Percentiles rank a stretch among this genome's conserved stretches.
phyloP scores from a whole-genome alignment of 2,113 vertebrate genomes.

The Oriolus oriolus region DNA sequence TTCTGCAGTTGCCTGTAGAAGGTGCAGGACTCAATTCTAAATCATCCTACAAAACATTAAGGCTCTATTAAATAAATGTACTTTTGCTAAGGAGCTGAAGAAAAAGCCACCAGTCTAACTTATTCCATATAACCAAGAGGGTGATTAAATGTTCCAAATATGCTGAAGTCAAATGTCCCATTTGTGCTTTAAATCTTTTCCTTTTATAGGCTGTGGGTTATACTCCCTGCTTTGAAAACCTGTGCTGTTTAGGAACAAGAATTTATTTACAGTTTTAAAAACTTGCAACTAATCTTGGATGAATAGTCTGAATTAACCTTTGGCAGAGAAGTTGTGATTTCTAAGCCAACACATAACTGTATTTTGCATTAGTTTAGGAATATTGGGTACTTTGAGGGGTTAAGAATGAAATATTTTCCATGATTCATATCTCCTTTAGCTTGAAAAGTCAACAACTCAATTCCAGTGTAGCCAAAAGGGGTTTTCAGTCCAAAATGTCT shows the following conservation, averaged over 20 bases:
- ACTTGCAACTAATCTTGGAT: constrained; percentile 44
- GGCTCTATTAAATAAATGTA: constrained; percentile 1
- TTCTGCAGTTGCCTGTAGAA: not conserved
- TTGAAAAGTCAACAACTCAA: constrained; percentile 42
- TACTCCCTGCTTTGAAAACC: constrained; percentile 49
- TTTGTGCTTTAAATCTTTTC: constrained; percentile 64
- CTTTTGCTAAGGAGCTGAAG: constrained; percentile 5
- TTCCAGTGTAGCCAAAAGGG: constrained; percentile 41
- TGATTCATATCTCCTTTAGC: constrained; percentile 52
- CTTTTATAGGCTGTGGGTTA: constrained; percentile 53
- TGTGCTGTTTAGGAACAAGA: constrained; percentile 39
- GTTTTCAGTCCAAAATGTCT: constrained; percentile 51
- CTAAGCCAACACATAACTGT: constrained; percentile 39
- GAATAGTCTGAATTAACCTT: constrained; percentile 51
- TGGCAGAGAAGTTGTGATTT: not conserved
- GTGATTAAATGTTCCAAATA: constrained; percentile 62
- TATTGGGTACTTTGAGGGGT: constrained; percentile 31
- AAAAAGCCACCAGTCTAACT: not conserved
- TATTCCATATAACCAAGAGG: constrained; percentile 41
- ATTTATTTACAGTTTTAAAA: constrained; percentile 62
- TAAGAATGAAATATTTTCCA: constrained; percentile 53
- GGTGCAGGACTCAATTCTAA: not conserved
- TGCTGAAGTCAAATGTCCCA: constrained; percentile 32
- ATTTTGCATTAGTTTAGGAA: constrained; percentile 37
- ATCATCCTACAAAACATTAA: not conserved